Base-by-base conservation (phyloP, 2,113 vertebrate species). In the Rhombomys opimus region DNA sequence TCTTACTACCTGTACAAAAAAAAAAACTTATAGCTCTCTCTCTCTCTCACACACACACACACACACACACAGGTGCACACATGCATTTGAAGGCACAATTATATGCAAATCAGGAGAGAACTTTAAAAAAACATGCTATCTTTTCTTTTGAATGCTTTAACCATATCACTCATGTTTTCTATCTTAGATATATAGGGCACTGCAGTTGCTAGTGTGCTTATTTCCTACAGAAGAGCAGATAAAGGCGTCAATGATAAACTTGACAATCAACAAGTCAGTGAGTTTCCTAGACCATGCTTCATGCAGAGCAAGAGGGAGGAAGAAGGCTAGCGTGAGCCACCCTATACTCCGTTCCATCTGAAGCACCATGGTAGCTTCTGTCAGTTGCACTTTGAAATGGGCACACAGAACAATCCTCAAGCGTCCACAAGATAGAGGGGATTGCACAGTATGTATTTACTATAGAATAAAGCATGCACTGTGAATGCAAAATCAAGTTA, bases 61-160 rank as follows among this genome's bases (percentile, higher is more conserved):
- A 8, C 76, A 52, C 46, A 35, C 11, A 35, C 12, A 68, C 10
- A 7, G 22, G 77, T 20, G 52, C 17, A 88, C 18, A 87, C 41
- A 52, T 23, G 54, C 14, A 54, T 5, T 10, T 8, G 46, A 12
- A 46, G 12, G 46, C 22, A 38, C 35, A 61, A 57, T 22, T 4
- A 5, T 38, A 81, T 57, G 32, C n/a, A 81, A 41, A 81, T 41
- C 78, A 77, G 3, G 27, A 85, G 23, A 88, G 46, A 91, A 68
- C 23, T n/a, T 46, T 88, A 35, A 94, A 75, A 77, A 87, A 80
- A 90, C n/a, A 52, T 2, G 38, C 50, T 11, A 38, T 32, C 17
- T 87, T 96, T 94, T 50, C 78, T 92, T 91, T 63, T 75, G 17
- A 54, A 65, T 78, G 41, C 75, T 73, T 86, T 94, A 82, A 68